A percentile compares a stretch with the other conserved stretches of the same genome.
These are phyloP conservation scores for Zaprionus capensis DNA, from an alignment of 1,140 invertebrate genomes.

Conservation along the genomic window DNA sequence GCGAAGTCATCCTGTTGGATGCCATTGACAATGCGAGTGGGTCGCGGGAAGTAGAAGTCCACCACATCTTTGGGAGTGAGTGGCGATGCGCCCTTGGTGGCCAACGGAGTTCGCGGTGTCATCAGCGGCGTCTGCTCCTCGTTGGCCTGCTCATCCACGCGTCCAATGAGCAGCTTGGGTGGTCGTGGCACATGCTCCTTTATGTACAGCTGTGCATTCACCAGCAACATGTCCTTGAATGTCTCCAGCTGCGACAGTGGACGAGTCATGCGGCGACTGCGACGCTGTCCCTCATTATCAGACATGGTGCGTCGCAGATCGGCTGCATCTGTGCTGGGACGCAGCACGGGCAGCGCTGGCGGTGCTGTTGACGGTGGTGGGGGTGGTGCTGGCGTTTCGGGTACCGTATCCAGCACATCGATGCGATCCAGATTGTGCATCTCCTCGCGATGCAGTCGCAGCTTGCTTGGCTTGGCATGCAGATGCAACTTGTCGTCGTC, in stretches of 20 bases:
- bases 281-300: conserved; percentile 40
- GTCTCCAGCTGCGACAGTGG: conserved; percentile 73
- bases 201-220: conserved; percentile 81
- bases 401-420: conserved; percentile 70
- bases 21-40: conserved; percentile 85
- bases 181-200: conserved; percentile 77
- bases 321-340: conserved; percentile 25
- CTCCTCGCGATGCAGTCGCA: conserved; percentile 46
- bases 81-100: conserved; percentile 34
- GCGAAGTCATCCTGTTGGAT: conserved; percentile 89
- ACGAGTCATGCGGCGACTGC: conserved; percentile 54
- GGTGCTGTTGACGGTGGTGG: conserved; percentile 63
- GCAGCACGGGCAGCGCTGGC: conserved; percentile 42
- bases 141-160: conserved; percentile 36
- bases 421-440: conserved; percentile 51
- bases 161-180: conserved; percentile 65
- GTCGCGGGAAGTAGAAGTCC: conserved; percentile 80
- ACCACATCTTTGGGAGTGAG: conserved; percentile 77
- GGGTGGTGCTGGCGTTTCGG: conserved; percentile 68
- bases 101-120: conserved; percentile 13
- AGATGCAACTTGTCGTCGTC: conserved; percentile 73
- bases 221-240: conserved; percentile 77
- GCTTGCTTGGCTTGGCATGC: conserved; percentile 36
- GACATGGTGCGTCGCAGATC: conserved; percentile 66
- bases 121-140: conserved; percentile 51